phyloP scores from a whole-genome alignment of 2,888 invertebrate genomes.

The Mimumesa dahlbomi region DNA sequence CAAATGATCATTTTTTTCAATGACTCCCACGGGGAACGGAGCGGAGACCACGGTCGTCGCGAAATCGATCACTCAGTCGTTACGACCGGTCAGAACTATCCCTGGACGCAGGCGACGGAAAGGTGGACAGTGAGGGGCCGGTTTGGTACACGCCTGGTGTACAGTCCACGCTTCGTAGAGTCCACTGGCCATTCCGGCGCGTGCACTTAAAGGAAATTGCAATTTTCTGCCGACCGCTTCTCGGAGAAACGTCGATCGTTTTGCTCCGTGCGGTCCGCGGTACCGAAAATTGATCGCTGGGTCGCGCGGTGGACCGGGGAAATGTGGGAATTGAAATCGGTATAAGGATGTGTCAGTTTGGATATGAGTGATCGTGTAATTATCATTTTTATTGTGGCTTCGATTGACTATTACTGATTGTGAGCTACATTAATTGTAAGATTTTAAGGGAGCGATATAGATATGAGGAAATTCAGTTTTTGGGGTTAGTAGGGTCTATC shows the following conservation, averaged over 20 bases:
- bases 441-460: too few species aligned
- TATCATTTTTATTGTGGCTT: too few species aligned
- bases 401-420: too few species aligned
- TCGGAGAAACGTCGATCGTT: not conserved
- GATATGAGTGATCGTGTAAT: too few species aligned
- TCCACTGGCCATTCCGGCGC: not conserved
- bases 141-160: constrained; percentile 6
- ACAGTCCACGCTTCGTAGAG: constrained; percentile 13
- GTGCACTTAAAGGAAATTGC: not conserved
- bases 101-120: constrained; percentile 9
- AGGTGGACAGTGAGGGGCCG: constrained; percentile 15
- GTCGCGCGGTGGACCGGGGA: too few species aligned
- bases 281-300: too few species aligned
- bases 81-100: constrained; percentile 21
- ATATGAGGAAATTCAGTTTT: too few species aligned
- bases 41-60: not conserved
- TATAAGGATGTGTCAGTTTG: too few species aligned
- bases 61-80: not conserved
- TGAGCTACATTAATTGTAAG: too few species aligned
- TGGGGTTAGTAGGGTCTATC: too few species aligned
- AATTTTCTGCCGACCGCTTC: not conserved
- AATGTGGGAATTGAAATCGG: too few species aligned
- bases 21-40: not conserved
- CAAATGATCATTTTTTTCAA: not conserved
- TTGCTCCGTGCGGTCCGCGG: too few species aligned